Base-by-base conservation (phyloP, 1,140 invertebrate genomes). In the Diprion similis region DNA sequence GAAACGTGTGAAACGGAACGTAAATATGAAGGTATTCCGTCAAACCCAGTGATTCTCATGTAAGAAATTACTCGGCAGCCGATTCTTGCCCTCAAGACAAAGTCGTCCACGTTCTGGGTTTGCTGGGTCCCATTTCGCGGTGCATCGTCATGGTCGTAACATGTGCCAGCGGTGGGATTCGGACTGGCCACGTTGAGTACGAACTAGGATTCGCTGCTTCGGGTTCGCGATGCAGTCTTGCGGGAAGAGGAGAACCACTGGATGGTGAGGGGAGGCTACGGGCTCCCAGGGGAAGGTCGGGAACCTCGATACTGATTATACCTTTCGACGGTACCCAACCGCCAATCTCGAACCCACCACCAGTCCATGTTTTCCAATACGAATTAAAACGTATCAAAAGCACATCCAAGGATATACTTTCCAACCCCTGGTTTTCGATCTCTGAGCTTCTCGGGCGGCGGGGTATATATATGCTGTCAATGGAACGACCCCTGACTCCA, bases 301-400 rank as follows among this genome's bases (percentile, higher is more conserved):
- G 74, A 69, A 72, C 75, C 68, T 66, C 75, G 73, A 73, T 78
- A 80, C 78, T 82, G 80, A 82, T 82, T 82, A 82, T 78, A 78
- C 70, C 73, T 59, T 17, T 17, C 11, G 51, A 59, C n/a, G 77
- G 74, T 17, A 70, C 66, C 66, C 11, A 19, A 11, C 37, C 66
- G 9, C 51, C 51, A 59, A 59, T 59, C 51, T 68, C 18, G 66
- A 11, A 68, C 13, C 71, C 78, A 70, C 69, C 70, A 64, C 45
- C n/a, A 59, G 51, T 59, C 70, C 73, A 67, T 78, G 79, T 76
- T 77, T 76, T 75, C 78, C 80, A 77, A 80, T 79, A 78, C 78
- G 78, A 82, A 81, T 82, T 82, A 82, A 80, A 82, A 79, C 78
- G 70, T 79, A 80, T 80, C 79, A 76, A 80, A 74, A 75, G 75